Evolutionary conservation across 2,113 vertebrate genomes (phyloP).

Genomic region (Cyphomyrus plagiostoma): DNA sequence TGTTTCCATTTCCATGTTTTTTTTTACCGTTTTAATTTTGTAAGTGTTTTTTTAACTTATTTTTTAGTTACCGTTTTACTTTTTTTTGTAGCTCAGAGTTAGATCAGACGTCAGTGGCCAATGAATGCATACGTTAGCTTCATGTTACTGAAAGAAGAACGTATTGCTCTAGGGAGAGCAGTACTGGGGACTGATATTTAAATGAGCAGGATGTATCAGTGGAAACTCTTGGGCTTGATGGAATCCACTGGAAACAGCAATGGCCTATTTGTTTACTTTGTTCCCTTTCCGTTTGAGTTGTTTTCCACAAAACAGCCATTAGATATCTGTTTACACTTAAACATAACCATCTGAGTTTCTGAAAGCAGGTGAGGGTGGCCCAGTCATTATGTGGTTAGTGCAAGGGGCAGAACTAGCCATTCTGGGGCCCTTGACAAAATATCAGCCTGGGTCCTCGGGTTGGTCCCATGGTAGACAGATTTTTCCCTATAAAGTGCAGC

Average conservation of each 20-base stretch:
- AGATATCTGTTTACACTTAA: not conserved
- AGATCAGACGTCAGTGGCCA: constrained; percentile 45
- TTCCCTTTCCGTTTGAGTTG: not conserved
- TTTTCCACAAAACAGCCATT: not conserved
- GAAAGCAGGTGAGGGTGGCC: not conserved
- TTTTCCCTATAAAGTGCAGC: not conserved
- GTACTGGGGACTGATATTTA: constrained; percentile 42
- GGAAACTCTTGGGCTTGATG: constrained; percentile 40
- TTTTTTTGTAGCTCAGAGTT: constrained; percentile 35
- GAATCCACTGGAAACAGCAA: not conserved
- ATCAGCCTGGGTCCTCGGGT: not conserved
- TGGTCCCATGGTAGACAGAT: not conserved
- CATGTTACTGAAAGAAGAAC: constrained; percentile 41
- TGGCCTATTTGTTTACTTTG: not conserved
- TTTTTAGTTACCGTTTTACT: constrained; percentile 31
- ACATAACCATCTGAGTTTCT: not conserved
- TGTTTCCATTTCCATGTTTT: constrained; percentile 24
- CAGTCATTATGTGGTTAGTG: not conserved
- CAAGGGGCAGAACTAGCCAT: not conserved
- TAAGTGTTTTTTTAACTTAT: too few species aligned
- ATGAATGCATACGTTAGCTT: constrained; percentile 54
- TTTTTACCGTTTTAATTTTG: constrained; percentile 25
- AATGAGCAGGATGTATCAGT: constrained; percentile 43
- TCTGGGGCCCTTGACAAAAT: not conserved
- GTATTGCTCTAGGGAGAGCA: constrained; percentile 44